Conservation (phyloP, 1,140 invertebrate species). For the Drosophila setifemur region DNA sequence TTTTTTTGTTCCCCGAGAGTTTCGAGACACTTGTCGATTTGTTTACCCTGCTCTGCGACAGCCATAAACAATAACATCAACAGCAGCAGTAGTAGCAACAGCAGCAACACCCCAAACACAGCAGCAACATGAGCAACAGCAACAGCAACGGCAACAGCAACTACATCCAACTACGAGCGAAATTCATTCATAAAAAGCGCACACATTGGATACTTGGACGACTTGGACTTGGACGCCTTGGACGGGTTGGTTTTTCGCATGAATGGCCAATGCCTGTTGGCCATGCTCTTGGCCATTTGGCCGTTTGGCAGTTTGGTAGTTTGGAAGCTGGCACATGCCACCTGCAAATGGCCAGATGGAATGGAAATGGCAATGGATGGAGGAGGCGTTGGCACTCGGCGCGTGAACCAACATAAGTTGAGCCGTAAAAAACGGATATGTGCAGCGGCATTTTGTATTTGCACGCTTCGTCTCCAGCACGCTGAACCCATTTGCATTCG, state of each 20-base stretch:
- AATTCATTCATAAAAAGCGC: slow-evolving; percentile 75
- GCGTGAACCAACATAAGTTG: slow-evolving; percentile 70
- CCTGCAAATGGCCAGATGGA: slow-evolving; percentile 3
- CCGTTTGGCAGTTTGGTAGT: slow-evolving; percentile 2
- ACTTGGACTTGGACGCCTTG: slow-evolving; percentile 46
- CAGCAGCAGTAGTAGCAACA: slow-evolving; percentile 5
- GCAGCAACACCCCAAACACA: slow-evolving; percentile 33
- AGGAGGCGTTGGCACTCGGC: slow-evolving; percentile 43
- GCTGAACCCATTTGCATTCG: slow-evolving; percentile 61
- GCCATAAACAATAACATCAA: slow-evolving; percentile 52
- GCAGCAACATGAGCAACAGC: slow-evolving; percentile 18
- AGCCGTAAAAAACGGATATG: slow-evolving; percentile 59
- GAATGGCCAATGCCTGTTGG: slow-evolving; percentile 61
- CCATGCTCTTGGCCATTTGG: slow-evolving; percentile 40
- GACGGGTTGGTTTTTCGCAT: slow-evolving; percentile 64
- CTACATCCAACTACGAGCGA: slow-evolving; percentile 56
- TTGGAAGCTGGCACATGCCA: slow-evolving; percentile 42
- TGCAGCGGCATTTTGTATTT: slow-evolving; percentile 16
- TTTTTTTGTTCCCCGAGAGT: slow-evolving; percentile 6
- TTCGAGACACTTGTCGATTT: slow-evolving; percentile 58
- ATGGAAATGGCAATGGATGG: slow-evolving; percentile 17
- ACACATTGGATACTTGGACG: slow-evolving; percentile 57
- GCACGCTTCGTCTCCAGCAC: slow-evolving; percentile 29
- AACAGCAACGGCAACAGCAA: slow-evolving; percentile 25
- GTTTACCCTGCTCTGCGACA: slow-evolving; percentile 52